A percentile compares a stretch with the other conserved stretches of the same genome.
Conservation (phyloP, 2,113 vertebrate genomes). For the Hippocampus abdominalis region DNA sequence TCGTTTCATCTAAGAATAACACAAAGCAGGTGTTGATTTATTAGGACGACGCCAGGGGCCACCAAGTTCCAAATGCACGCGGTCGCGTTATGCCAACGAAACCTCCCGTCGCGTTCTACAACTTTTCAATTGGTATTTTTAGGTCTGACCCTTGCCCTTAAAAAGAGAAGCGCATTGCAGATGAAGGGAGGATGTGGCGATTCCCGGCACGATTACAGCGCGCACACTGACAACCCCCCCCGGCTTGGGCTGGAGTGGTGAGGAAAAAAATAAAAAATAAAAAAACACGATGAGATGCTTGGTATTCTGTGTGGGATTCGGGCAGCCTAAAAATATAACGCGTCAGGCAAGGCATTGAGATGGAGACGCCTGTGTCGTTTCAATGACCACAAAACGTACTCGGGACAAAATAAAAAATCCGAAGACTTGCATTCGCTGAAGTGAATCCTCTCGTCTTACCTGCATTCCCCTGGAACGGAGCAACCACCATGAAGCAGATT, state of each 20-base stretch:
- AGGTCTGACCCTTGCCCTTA: not conserved
- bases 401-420: not conserved
- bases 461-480: slow-evolving; percentile 84
- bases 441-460: slow-evolving; percentile 70
- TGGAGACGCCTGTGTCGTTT: slow-evolving; percentile 38
- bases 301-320: slow-evolving; percentile 60
- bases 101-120: not conserved
- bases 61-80: not conserved
- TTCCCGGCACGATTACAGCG: slow-evolving; percentile 56
- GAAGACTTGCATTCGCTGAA: not conserved
- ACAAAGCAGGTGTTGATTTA: not conserved
- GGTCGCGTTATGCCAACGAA: not conserved
- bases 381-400: not conserved
- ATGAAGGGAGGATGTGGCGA: slow-evolving; percentile 36
- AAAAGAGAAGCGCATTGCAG: slow-evolving; percentile 1
- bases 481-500: slow-evolving; percentile 87
- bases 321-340: slow-evolving; percentile 56
- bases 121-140: not conserved
- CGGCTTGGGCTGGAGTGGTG: slow-evolving; percentile 6
- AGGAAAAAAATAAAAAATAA: not conserved
- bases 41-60: not conserved
- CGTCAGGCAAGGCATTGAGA: slow-evolving; percentile 24
- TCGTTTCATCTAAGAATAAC: not conserved
- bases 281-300: slow-evolving; percentile 43
- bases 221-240: slow-evolving; percentile 20